Evolutionary conservation across 1,140 invertebrate genomes (phyloP).

Genomic region (Drosophila sp.): DNA sequence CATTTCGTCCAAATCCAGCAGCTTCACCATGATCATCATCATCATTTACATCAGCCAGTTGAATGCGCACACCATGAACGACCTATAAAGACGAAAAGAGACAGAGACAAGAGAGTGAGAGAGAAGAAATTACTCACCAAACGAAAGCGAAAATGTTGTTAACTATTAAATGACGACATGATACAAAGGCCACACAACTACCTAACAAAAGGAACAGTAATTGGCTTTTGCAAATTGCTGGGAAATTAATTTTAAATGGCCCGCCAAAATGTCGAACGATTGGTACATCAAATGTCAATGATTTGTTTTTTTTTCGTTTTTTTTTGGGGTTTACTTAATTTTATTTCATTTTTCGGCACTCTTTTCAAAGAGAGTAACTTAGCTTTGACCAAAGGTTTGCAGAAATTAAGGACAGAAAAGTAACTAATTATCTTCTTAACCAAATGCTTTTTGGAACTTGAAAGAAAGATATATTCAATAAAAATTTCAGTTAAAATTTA

Average conservation of each 20-base stretch:
- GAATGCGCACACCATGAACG: conserved; percentile 91
- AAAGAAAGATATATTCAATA: no score
- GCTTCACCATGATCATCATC: conserved; percentile 32
- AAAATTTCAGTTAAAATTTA: no score
- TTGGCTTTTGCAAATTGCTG: conserved; percentile 73
- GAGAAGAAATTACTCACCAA: conserved; percentile 56
- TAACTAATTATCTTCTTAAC: no score
- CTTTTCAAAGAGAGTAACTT: conserved; percentile 29
- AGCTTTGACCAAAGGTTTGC: background rate
- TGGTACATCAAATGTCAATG: conserved; percentile 77
- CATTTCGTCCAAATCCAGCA: conserved; percentile 26
- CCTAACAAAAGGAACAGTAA: conserved; percentile 48
- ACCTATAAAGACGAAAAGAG: conserved; percentile 85
- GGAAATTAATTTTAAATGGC: conserved; percentile 77
- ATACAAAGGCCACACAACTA: conserved; percentile 64
- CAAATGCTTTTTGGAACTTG: no score
- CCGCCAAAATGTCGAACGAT: conserved; percentile 78
- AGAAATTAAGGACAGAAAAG: no score
- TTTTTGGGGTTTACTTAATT: conserved; percentile 25
- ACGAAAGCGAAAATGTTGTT: conserved; percentile 72
- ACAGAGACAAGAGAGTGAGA: conserved; percentile 25
- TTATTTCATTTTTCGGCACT: conserved; percentile 30
- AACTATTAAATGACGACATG: conserved; percentile 71
- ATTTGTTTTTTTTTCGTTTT: conserved; percentile 51
- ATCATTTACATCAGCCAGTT: conserved; percentile 57